Conservation (phyloP, 1,140 invertebrate genomes). For the Trichoplusia ni region DNA sequence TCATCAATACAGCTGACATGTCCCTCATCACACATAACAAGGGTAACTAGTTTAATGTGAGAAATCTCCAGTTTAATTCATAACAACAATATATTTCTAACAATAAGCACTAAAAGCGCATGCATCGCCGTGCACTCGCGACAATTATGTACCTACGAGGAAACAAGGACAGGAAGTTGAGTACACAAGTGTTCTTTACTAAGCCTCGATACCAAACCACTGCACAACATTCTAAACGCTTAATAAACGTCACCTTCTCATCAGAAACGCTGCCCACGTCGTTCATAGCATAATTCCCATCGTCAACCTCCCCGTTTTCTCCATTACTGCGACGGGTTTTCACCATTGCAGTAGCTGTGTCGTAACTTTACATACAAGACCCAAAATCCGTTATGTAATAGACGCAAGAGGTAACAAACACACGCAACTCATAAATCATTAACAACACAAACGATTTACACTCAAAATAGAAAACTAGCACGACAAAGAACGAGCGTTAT, state of each 20-base stretch:
- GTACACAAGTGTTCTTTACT: slow-evolving; percentile 47
- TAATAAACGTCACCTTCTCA: slow-evolving; percentile 76
- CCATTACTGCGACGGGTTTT: slow-evolving; percentile 81
- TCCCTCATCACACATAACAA: not conserved
- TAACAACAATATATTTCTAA: slow-evolving; percentile 15
- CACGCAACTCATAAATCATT: slow-evolving; percentile 47
- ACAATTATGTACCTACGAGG: slow-evolving; percentile 33
- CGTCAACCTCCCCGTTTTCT: slow-evolving; percentile 79
- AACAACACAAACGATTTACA: slow-evolving; percentile 44
- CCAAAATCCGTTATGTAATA: slow-evolving; percentile 63
- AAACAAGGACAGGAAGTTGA: slow-evolving; percentile 71
- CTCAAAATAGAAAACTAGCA: slow-evolving; percentile 55
- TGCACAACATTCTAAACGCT: slow-evolving; percentile 50
- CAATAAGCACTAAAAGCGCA: slow-evolving; percentile 48
- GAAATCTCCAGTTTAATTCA: not conserved
- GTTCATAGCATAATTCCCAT: slow-evolving; percentile 76
- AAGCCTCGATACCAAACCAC: slow-evolving; percentile 52
- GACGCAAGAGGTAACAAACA: slow-evolving; percentile 49
- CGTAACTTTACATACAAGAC: slow-evolving; percentile 62
- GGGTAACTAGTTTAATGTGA: not conserved
- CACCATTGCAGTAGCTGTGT: slow-evolving; percentile 73
- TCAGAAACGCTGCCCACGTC: slow-evolving; percentile 77
- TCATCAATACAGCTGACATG: not conserved
- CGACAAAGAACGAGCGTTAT: slow-evolving; percentile 71
- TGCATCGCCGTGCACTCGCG: slow-evolving; percentile 52